phyloP scores from a whole-genome alignment of 2,888 invertebrate species.

The Lasioglossum zephyrum region DNA sequence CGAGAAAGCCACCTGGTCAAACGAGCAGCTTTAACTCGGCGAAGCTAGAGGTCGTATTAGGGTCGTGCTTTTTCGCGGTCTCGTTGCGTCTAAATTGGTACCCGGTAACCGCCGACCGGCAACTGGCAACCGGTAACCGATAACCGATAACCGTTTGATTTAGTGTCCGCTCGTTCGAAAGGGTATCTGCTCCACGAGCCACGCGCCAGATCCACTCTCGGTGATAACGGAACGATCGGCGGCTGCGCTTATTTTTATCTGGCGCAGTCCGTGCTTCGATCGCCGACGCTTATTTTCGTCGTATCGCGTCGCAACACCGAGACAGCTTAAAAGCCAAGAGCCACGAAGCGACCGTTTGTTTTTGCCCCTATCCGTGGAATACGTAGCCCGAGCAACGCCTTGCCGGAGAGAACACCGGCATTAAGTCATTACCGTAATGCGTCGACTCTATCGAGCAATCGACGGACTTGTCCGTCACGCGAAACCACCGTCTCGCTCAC shows the following conservation, averaged over 20 bases:
- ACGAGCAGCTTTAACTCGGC: background rate
- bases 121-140: background rate
- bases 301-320: background rate
- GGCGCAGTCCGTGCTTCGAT: background rate
- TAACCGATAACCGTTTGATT: conserved; percentile 53
- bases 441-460: conserved; percentile 57
- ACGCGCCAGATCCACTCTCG: conserved; percentile 54
- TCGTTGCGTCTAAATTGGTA: conserved; percentile 33
- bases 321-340: background rate
- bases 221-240: conserved; percentile 13
- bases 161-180: conserved; percentile 24
- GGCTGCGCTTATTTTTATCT: conserved; percentile 43
- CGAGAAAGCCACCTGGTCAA: background rate
- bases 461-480: conserved; percentile 63
- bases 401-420: conserved; percentile 38
- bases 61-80: background rate
- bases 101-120: background rate
- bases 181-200: conserved; percentile 63
- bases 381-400: conserved; percentile 33
- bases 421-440: conserved; percentile 66
- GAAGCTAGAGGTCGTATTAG: background rate
- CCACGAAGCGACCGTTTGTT: conserved; percentile 2
- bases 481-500: conserved; percentile 57
- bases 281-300: conserved; percentile 35
- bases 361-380: conserved; percentile 25